Conservation (phyloP, 1,140 invertebrate genomes). For the Saccostrea glomerata region DNA sequence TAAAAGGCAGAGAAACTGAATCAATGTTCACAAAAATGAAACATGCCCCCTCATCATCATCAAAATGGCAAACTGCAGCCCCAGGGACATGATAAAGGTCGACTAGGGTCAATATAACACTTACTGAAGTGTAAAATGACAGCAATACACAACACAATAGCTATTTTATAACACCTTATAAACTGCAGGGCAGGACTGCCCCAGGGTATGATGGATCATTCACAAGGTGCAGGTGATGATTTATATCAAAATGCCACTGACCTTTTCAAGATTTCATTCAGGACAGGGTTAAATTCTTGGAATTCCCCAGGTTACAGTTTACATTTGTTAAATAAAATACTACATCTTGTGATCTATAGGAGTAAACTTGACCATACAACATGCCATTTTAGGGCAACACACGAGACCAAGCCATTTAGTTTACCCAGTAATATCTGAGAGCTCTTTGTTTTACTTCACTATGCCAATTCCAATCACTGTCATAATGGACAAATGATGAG, state of each 20-base stretch:
- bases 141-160: slow-evolving; percentile 8
- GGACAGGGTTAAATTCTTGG: neutral
- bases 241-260: neutral
- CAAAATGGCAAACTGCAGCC: slow-evolving; percentile 4
- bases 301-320: neutral
- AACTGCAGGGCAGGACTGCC: neutral
- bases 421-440: no score
- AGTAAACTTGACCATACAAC: no score
- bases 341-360: no score
- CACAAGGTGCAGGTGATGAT: neutral
- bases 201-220: neutral
- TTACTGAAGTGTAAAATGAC: neutral
- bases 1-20: neutral
- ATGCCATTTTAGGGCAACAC: no score
- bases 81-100: neutral
- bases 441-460: no score
- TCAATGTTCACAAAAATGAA: neutral
- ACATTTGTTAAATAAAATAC: no score
- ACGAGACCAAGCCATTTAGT: no score
- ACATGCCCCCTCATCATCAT: neutral
- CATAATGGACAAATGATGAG: no score
- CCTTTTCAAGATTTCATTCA: slow-evolving; percentile 1
- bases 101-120: slow-evolving; percentile 3
- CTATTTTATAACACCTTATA: slow-evolving; percentile 4
- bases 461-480: no score